Base-by-base conservation (phyloP, 1,140 invertebrate species). In the Drosophila serrata region DNA sequence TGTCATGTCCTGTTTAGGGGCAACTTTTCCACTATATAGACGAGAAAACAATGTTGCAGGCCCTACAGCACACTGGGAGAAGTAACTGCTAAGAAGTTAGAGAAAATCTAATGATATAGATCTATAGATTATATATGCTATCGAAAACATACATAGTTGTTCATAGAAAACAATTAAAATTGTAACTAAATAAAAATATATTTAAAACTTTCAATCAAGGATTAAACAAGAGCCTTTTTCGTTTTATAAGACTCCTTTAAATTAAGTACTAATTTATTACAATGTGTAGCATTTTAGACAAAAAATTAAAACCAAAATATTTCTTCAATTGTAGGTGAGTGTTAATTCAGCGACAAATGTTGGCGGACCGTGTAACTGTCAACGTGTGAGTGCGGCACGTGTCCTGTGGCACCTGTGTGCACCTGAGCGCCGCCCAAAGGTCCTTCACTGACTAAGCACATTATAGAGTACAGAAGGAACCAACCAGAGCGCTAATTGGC, bases 21-120 rank as follows among this genome's bases (percentile, higher is more conserved):
- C 75, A 84, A 90, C 72, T 88, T 90, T 88, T 88, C 80, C 67
- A 49, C 69, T 43, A 82, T 81, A 73, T 79, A 49, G 81, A 39
- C 85, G 59, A 65, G 64, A 81, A 88, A 88, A 88, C 84, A 88
- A 81, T 84, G 84, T 81, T 87, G 60, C 62, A 78, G 60, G 63
- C 45, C 65, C 39, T 62, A 60, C 61, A 37, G 24, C 0, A 12
- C 51, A 55, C 51, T 37, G 13, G 8, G 1, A 24, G 15, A 53
- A 22, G n/a, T n/a, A n/a, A 13, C 6, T 2, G 24, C 3, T 4
- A 15, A 8, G 0, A 24, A 24, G 12, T 7, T 15, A 24, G 12
- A 24, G 3, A 15, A 45, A 24, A 24, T 24, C 1, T 0, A 0
- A 9, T n/a, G 29, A 6, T 8, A n/a, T 3, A n/a, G 27, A n/a